phyloP scores from a whole-genome alignment of 2,888 invertebrate species.

The Chrysotoxum bicinctum region DNA sequence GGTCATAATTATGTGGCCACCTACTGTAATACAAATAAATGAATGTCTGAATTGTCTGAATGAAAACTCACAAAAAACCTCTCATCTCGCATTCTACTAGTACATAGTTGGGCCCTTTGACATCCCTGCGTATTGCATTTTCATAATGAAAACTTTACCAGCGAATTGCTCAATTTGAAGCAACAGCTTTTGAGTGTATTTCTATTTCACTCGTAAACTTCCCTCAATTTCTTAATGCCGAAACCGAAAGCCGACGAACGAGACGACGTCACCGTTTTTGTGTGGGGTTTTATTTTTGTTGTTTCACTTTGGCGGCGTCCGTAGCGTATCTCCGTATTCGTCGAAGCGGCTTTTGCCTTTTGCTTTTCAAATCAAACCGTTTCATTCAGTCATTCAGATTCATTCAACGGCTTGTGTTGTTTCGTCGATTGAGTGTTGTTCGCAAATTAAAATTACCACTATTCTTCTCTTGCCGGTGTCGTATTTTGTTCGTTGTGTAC shows the following conservation, averaged over 20 bases:
- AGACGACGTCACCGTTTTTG: slow-evolving; percentile 17
- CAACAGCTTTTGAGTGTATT: slow-evolving; percentile 13
- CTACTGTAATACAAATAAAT: too few species aligned
- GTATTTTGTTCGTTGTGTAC: slow-evolving; percentile 1
- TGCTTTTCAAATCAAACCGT: slow-evolving; percentile 57
- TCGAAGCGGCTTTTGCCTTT: neutral
- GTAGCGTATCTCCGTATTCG: too few species aligned
- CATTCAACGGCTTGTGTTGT: slow-evolving; percentile 60
- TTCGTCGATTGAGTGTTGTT: neutral
- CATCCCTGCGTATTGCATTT: neutral
- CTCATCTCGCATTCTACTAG: neutral
- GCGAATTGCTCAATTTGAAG: neutral
- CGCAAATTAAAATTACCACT: neutral
- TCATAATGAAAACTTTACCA: neutral
- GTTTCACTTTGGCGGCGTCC: slow-evolving; percentile 18
- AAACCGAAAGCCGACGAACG: too few species aligned
- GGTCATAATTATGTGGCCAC: too few species aligned
- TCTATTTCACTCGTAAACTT: neutral
- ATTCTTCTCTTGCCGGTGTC: slow-evolving; percentile 16
- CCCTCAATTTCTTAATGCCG: neutral
- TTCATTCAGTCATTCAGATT: slow-evolving; percentile 44
- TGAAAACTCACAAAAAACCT: too few species aligned
- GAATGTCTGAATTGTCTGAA: too few species aligned
- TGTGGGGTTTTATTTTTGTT: neutral
- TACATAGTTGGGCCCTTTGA: neutral